These are phyloP conservation scores for Xenopus borealis DNA, from an alignment of 2,113 vertebrate genomes.

Conservation along the genomic window DNA sequence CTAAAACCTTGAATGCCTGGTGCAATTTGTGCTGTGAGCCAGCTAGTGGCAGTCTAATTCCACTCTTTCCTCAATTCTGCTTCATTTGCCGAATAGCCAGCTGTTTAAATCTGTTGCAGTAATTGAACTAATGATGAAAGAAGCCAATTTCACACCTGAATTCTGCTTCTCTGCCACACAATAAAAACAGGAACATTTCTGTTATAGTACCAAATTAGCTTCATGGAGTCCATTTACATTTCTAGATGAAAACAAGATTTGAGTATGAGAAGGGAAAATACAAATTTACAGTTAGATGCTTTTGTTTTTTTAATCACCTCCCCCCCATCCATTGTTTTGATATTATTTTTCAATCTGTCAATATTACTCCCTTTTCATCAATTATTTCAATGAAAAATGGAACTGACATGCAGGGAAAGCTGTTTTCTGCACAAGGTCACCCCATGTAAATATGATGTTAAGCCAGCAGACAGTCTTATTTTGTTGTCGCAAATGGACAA, in stretches of 20 bases:
- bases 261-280: background rate
- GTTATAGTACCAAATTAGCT: conserved; percentile 6
- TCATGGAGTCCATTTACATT: conserved; percentile 1
- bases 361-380: background rate
- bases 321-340: no score
- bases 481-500: background rate
- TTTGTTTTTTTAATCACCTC: no score
- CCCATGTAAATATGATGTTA: background rate
- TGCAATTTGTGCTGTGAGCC: background rate
- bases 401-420: background rate
- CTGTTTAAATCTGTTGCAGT: conserved; percentile 24
- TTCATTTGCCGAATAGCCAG: conserved; percentile 7
- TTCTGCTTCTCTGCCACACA: conserved; percentile 5
- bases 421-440: background rate
- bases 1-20: no score
- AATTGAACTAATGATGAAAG: conserved; percentile 35
- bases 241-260: conserved; percentile 1
- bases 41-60: conserved; percentile 29
- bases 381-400: background rate
- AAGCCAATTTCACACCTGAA: conserved; percentile 15
- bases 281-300: background rate
- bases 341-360: background rate
- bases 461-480: background rate
- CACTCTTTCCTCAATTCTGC: background rate
- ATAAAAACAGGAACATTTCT: background rate